Percentiles rank a stretch among this genome's conserved stretches.
Conservation (phyloP, 1,140 invertebrate genomes). For the Pachypsylla venusta region DNA sequence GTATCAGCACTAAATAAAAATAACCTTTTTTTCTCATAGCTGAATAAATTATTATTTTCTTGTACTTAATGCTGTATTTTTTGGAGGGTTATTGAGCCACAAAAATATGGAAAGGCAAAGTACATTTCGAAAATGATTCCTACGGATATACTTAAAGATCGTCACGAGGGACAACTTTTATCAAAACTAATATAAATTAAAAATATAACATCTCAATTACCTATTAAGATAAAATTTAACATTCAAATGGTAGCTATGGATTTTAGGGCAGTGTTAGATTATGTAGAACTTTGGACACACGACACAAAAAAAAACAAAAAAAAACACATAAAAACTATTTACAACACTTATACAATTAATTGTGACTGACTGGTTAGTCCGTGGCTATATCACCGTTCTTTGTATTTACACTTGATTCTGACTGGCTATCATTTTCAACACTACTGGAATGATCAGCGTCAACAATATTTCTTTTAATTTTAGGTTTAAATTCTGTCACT, state of each 20-base stretch:
- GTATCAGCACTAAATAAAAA: no score
- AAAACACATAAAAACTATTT: background rate
- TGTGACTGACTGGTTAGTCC: no score
- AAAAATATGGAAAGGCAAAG: no score
- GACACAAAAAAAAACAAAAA: background rate
- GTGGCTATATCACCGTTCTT: constrained; percentile 37
- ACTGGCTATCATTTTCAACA: constrained; percentile 44
- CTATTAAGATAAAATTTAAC: constrained; percentile 1
- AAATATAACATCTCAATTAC: background rate
- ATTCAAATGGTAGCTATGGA: background rate
- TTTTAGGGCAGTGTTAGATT: background rate
- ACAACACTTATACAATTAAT: background rate
- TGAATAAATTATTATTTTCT: no score
- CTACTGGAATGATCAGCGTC: constrained; percentile 32
- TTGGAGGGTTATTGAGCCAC: no score
- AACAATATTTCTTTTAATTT: constrained; percentile 36
- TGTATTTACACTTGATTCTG: constrained; percentile 44
- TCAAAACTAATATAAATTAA: no score
- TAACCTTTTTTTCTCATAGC: no score
- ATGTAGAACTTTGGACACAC: background rate
- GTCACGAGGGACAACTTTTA: no score
- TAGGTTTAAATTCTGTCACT: constrained; percentile 91
- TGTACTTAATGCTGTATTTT: no score
- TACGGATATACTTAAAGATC: no score
- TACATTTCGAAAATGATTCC: no score